These are phyloP conservation scores for Lytechinus variegatus DNA, from an alignment of 35 echinoderm and acorn worm genomes.

Conservation along the genomic window DNA sequence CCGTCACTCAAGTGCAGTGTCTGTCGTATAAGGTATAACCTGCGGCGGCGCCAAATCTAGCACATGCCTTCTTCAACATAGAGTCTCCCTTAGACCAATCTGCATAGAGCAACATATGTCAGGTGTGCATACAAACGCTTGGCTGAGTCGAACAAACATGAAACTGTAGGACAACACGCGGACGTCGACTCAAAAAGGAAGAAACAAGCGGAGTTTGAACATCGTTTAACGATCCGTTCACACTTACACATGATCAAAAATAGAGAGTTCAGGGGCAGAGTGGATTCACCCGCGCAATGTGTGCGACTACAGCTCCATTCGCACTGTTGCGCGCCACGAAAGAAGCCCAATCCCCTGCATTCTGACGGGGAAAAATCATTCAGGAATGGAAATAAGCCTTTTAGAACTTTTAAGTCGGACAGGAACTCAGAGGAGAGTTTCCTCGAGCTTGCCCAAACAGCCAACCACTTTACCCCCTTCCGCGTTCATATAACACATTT, in stretches of 20 bases:
- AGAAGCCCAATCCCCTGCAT: not conserved
- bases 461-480: not conserved
- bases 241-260: not conserved
- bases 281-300: not conserved
- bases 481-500: not conserved
- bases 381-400: not conserved
- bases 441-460: not conserved
- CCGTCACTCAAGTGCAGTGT: not conserved
- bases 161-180: not conserved
- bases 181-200: not conserved
- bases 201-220: not conserved
- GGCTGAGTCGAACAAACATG: slow-evolving; percentile 34
- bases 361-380: not conserved
- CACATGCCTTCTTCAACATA: not conserved
- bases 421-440: not conserved
- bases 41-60: not conserved
- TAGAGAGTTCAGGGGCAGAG: not conserved
- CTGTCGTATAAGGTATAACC: not conserved
- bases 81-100: not conserved
- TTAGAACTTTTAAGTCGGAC: not conserved
- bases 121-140: slow-evolving; percentile 22
- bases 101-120: not conserved
- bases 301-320: too few relatives aligned
- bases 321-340: not conserved
- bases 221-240: not conserved